A percentile compares a stretch with the other conserved stretches of the same genome.
These are phyloP conservation scores for Ectobius pallidus DNA, from an alignment of 2,888 invertebrate species.

Conservation along the genomic window DNA sequence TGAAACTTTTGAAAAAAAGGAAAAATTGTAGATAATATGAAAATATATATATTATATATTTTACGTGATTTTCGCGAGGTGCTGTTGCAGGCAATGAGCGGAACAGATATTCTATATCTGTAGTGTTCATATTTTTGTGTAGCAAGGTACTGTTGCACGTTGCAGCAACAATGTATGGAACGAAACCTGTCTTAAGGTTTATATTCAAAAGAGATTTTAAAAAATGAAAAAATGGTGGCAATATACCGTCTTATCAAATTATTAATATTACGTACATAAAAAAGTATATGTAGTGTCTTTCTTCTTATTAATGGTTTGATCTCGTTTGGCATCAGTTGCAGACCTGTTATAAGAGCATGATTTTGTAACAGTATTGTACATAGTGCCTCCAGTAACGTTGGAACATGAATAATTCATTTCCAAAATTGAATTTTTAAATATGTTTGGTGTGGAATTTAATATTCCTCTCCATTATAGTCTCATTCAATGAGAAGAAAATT, in stretches of 20 bases:
- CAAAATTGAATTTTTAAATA: neutral
- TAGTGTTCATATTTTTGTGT: constrained; percentile 27
- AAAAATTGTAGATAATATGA: constrained; percentile 37
- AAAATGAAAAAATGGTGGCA: constrained; percentile 27
- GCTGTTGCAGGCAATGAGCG: constrained; percentile 35
- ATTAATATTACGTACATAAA: neutral
- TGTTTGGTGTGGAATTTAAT: constrained; percentile 28
- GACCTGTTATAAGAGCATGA: constrained; percentile 23
- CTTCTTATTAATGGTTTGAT: constrained; percentile 36
- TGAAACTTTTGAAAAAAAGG: constrained; percentile 30
- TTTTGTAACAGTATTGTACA: constrained; percentile 28
- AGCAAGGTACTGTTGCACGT: constrained; percentile 19
- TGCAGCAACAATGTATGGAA: constrained; percentile 3
- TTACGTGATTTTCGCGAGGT: constrained; percentile 44
- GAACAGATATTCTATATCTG: constrained; percentile 4
- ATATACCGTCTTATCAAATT: constrained; percentile 26
- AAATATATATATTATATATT: constrained; percentile 42
- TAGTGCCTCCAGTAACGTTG: constrained; percentile 33
- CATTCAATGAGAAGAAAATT: constrained; percentile 2
- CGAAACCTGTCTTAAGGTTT: constrained; percentile 2
- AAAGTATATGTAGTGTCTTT: constrained; percentile 29
- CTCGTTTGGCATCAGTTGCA: constrained; percentile 35
- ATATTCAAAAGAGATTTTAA: constrained; percentile 24
- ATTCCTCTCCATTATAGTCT: constrained; percentile 24
- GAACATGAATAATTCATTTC: neutral